Conservation (phyloP, 2,888 invertebrate genomes). For the Trichacis sp. region DNA sequence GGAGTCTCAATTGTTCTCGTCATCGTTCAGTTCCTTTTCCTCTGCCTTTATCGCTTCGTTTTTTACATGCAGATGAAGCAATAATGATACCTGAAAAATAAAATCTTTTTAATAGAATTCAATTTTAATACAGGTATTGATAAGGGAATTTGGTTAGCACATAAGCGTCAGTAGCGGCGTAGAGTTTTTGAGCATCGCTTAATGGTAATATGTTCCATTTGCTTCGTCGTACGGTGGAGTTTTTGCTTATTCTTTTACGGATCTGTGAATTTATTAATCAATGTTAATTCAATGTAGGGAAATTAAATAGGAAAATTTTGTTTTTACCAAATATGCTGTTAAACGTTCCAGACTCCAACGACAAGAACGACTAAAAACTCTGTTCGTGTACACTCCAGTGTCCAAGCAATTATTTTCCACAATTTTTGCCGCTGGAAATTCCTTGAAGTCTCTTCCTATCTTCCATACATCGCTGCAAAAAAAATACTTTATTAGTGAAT, state of each 20-base stretch:
- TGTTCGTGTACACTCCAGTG: slow-evolving; percentile 74
- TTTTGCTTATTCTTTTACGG: slow-evolving; percentile 71
- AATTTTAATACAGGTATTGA: no score
- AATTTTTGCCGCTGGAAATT: slow-evolving; percentile 71
- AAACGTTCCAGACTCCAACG: slow-evolving; percentile 76
- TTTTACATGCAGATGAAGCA: slow-evolving; percentile 49
- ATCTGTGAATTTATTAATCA: no score
- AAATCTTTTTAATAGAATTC: no score
- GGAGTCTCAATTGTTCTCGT: no score
- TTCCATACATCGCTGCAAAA: slow-evolving; percentile 74
- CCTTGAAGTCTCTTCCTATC: slow-evolving; percentile 74
- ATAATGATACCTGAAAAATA: slow-evolving; percentile 54
- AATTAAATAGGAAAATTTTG: slow-evolving; percentile 4
- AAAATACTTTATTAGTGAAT: not conserved
- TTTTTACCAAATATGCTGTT: slow-evolving; percentile 71
- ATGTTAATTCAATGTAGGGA: not conserved
- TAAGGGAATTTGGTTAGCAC: slow-evolving; percentile 65
- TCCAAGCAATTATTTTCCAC: slow-evolving; percentile 72
- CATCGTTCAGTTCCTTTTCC: slow-evolving; percentile 15
- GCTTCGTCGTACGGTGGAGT: slow-evolving; percentile 73
- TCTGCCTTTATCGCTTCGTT: slow-evolving; percentile 34
- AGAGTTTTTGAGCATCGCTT: slow-evolving; percentile 71
- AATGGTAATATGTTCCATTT: slow-evolving; percentile 75
- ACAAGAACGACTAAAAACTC: slow-evolving; percentile 69
- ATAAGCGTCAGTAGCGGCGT: slow-evolving; percentile 78